Percentiles rank a stretch among this genome's conserved stretches.
Evolutionary conservation across 30 jellyfish, hydroid and myxozoan species (phyloP).

Genomic region (Rhopilema esculentum): DNA sequence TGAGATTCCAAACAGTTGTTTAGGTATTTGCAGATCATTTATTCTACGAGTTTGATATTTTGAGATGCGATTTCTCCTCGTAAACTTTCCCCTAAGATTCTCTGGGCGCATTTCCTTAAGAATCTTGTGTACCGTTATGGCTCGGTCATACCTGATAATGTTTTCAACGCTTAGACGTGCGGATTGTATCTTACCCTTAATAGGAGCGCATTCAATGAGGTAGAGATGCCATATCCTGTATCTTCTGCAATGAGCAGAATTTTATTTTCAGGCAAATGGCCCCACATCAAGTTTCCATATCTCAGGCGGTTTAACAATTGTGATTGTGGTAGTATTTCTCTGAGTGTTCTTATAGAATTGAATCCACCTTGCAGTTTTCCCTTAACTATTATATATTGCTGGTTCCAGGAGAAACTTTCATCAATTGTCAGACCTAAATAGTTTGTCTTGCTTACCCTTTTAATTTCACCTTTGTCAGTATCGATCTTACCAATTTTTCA

Average conservation of each 20-base stretch:
- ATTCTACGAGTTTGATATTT: too few relatives aligned
- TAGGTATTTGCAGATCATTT: too few relatives aligned
- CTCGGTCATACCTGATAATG: conserved; percentile 12
- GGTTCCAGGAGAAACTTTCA: too few relatives aligned
- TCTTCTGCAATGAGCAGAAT: conserved; percentile 17
- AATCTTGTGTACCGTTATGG: too few relatives aligned
- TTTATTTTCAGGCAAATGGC: too few relatives aligned
- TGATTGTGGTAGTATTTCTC: conserved; percentile 34
- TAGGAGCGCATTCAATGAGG: conserved; percentile 3
- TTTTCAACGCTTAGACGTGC: conserved; percentile 17
- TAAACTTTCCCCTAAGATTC: conserved; percentile 1
- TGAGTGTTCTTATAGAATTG: too few relatives aligned
- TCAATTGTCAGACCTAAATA: too few relatives aligned
- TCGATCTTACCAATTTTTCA: conserved; percentile 26
- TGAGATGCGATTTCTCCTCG: conserved; percentile 9
- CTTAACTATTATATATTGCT: too few relatives aligned
- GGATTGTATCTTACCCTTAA: not conserved
- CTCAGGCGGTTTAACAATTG: conserved; percentile 27
- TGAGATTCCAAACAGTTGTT: too few relatives aligned
- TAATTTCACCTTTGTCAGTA: conserved; percentile 24
- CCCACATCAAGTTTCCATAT: conserved; percentile 18
- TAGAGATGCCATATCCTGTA: conserved; percentile 16
- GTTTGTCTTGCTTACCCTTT: conserved; percentile 22
- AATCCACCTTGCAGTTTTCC: too few relatives aligned
- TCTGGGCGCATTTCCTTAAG: conserved; percentile 24